Percentiles rank a stretch among this genome's conserved stretches.
These are phyloP conservation scores for Alviniconcha marisindica DNA, from an alignment of 1,140 invertebrate species.

Conservation along the genomic window DNA sequence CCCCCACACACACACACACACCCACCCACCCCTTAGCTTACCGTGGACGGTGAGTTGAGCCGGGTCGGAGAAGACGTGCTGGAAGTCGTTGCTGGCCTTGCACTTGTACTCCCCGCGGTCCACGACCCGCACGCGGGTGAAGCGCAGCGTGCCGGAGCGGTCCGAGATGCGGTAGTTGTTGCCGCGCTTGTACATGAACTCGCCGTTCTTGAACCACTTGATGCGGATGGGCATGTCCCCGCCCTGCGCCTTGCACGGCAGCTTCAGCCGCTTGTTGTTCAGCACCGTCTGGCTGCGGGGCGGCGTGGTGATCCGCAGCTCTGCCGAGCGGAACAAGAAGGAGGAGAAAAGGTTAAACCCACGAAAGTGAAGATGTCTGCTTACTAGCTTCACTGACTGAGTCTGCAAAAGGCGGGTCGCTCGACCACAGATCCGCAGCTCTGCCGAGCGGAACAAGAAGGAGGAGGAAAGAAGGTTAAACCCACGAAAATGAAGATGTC, in stretches of 20 bases:
- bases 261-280: slow-evolving; percentile 43
- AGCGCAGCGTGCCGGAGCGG: slow-evolving; percentile 45
- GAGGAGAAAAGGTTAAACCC: too few relatives aligned
- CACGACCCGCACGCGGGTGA: slow-evolving; percentile 47
- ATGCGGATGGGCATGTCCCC: slow-evolving; percentile 69
- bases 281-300: slow-evolving; percentile 53
- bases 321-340: too few relatives aligned
- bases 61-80: slow-evolving; percentile 45
- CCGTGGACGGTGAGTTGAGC: slow-evolving; percentile 52
- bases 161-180: slow-evolving; percentile 49
- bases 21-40: slow-evolving; percentile 35
- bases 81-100: slow-evolving; percentile 44
- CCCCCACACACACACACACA: too few relatives aligned
- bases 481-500: too few relatives aligned
- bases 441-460: too few relatives aligned
- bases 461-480: too few relatives aligned
- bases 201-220: slow-evolving; percentile 64
- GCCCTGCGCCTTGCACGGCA: slow-evolving; percentile 59
- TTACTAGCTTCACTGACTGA: too few relatives aligned
- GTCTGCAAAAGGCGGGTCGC: too few relatives aligned
- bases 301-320: slow-evolving; percentile 50
- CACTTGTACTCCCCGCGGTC: slow-evolving; percentile 53
- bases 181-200: slow-evolving; percentile 38
- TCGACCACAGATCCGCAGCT: too few relatives aligned
- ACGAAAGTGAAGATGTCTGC: too few relatives aligned